phyloP scores from a whole-genome alignment of 37 sponge, comb jelly and placozoan species.

The Spongilla lacustris region DNA sequence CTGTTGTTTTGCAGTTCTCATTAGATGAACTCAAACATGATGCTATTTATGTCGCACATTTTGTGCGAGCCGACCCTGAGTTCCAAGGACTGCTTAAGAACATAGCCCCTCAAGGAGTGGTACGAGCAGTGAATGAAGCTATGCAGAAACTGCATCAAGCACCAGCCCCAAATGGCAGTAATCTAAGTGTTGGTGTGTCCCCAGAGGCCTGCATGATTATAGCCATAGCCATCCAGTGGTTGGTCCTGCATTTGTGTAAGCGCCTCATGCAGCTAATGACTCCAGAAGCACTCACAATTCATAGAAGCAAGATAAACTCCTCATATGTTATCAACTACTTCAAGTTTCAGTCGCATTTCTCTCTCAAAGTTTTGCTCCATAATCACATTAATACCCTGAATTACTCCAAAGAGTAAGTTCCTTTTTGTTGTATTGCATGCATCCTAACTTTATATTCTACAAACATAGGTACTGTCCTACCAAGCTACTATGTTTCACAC shows the following conservation, averaged over 20 bases:
- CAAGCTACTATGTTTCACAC: neutral
- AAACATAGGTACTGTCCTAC: neutral
- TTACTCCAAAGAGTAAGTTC: neutral
- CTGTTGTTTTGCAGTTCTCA: conserved; percentile 10
- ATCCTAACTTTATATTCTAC: neutral
- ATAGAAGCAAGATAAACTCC: conserved; percentile 17
- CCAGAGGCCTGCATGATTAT: neutral
- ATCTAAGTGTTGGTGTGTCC: neutral
- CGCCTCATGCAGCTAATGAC: conserved; percentile 56
- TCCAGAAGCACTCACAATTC: conserved; percentile 41
- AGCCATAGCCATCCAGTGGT: conserved; percentile 31
- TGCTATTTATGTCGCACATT: conserved; percentile 15
- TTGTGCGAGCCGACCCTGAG: conserved; percentile 30
- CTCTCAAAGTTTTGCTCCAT: conserved; percentile 53
- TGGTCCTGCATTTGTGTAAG: conserved; percentile 26
- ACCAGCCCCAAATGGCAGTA: neutral
- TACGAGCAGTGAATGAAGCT: conserved; percentile 40
- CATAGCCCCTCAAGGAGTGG: conserved; percentile 25
- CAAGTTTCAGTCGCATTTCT: conserved; percentile 68
- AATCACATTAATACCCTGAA: conserved; percentile 13
- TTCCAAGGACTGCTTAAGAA: conserved; percentile 40
- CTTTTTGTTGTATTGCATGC: neutral
- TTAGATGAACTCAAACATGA: conserved; percentile 35
- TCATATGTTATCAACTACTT: conserved; percentile 57
- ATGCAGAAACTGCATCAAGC: conserved; percentile 14